Conservation (phyloP, 1,140 invertebrate species). For the Lepidurus arcticus region DNA sequence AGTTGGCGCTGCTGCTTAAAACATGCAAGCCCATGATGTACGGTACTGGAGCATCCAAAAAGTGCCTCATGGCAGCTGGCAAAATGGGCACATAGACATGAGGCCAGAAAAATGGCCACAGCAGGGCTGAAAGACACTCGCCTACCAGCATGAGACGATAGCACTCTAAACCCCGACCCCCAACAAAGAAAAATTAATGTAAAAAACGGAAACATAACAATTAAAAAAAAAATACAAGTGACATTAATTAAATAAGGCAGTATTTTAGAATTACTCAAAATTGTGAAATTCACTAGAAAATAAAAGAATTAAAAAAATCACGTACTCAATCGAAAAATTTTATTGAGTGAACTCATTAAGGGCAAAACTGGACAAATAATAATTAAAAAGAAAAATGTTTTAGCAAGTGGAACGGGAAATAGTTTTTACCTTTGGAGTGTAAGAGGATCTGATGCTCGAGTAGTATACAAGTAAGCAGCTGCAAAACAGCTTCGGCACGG, state of each 20-base stretch:
- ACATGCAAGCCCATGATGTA: conserved; percentile 85
- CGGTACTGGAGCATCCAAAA: conserved; percentile 97
- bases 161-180: conserved; percentile 60
- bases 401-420: not conserved
- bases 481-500: conserved; percentile 82
- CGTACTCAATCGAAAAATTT: no score
- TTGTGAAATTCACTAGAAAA: not conserved
- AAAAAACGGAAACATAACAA: conserved; percentile 23
- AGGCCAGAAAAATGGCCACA: conserved; percentile 95
- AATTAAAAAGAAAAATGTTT: not conserved
- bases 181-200: conserved; percentile 20
- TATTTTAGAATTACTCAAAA: no score
- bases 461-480: conserved; percentile 90
- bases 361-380: not conserved
- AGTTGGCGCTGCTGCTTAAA: not conserved
- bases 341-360: no score
- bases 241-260: no score
- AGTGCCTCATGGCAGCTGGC: conserved; percentile 88
- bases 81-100: conserved; percentile 99
- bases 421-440: conserved; percentile 69
- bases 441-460: conserved; percentile 95
- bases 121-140: conserved; percentile 80
- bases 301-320: no score
- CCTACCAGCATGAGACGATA: conserved; percentile 94
- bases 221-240: not conserved